Percentiles rank a stretch among this genome's conserved stretches.
Evolutionary conservation across 2,888 invertebrate genomes (phyloP).

Genomic region (Anorthoa munda): DNA sequence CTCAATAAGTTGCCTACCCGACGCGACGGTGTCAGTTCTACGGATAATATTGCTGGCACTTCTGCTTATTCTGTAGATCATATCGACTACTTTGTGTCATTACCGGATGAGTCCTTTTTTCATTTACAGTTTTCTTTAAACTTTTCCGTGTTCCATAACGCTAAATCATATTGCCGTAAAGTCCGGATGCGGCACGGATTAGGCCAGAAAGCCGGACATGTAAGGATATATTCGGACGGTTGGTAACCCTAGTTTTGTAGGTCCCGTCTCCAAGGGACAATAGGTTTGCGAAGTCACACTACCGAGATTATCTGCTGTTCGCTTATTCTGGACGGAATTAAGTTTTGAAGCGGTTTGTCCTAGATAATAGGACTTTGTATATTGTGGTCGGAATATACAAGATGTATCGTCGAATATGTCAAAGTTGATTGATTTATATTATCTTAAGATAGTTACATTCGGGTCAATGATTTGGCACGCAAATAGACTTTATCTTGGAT

Average conservation of each 20-base stretch:
- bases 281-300: conserved; percentile 47
- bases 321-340: conserved; percentile 40
- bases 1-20: neutral
- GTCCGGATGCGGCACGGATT: too few species aligned
- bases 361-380: conserved; percentile 28
- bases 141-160: too few species aligned
- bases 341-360: conserved; percentile 29
- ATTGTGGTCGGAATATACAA: conserved; percentile 11
- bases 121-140: too few species aligned
- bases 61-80: neutral
- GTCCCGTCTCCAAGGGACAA: conserved; percentile 48
- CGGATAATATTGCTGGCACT: neutral
- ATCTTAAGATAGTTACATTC: neutral
- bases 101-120: too few species aligned
- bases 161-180: too few species aligned
- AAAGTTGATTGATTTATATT: conserved; percentile 33
- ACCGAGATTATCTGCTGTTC: conserved; percentile 46
- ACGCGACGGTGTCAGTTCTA: neutral
- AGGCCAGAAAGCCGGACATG: neutral
- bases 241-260: conserved; percentile 30
- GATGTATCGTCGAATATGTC: neutral
- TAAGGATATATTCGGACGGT: neutral
- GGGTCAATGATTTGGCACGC: neutral
- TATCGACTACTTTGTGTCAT: neutral
- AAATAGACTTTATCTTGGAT: neutral